Percentiles rank a stretch among this genome's conserved stretches.
Conservation (phyloP, 2,888 invertebrate species). For the Digitonthophagus gazella region DNA sequence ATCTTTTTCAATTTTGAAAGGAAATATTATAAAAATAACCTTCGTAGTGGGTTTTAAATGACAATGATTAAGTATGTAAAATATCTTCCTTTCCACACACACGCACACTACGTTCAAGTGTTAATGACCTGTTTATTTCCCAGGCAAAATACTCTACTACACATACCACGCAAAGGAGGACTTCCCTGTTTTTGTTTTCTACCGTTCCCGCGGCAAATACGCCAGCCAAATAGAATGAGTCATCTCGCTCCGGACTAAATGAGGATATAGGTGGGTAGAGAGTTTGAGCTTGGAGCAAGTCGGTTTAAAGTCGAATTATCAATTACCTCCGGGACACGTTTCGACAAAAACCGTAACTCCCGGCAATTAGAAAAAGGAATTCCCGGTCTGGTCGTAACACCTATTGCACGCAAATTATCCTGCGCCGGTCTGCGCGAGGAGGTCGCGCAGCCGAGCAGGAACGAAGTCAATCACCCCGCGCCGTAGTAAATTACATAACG, state of each 20-base stretch:
- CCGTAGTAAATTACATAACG: slow-evolving; percentile 30
- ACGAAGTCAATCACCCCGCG: slow-evolving; percentile 33
- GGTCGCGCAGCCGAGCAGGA: slow-evolving; percentile 18
- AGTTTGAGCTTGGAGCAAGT: too few relatives aligned
- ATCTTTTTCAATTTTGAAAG: too few relatives aligned
- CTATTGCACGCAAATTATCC: not conserved
- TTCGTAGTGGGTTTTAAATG: too few relatives aligned
- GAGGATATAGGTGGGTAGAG: not conserved
- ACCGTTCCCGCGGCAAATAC: not conserved
- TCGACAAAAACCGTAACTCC: too few relatives aligned
- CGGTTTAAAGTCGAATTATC: too few relatives aligned
- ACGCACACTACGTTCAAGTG: not conserved
- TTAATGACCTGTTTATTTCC: not conserved
- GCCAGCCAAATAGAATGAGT: not conserved
- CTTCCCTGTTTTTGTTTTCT: not conserved
- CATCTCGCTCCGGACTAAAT: not conserved
- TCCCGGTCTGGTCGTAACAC: not conserved
- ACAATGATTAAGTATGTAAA: too few relatives aligned
- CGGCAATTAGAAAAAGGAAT: not conserved
- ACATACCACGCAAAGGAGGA: not conserved
- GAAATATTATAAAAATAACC: too few relatives aligned
- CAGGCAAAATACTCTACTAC: not conserved
- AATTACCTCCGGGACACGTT: too few relatives aligned
- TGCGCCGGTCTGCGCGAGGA: not conserved
- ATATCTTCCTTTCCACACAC: not conserved